Base-by-base conservation (phyloP, 2,797 vertebrate species). In the Catharus ustulatus region DNA sequence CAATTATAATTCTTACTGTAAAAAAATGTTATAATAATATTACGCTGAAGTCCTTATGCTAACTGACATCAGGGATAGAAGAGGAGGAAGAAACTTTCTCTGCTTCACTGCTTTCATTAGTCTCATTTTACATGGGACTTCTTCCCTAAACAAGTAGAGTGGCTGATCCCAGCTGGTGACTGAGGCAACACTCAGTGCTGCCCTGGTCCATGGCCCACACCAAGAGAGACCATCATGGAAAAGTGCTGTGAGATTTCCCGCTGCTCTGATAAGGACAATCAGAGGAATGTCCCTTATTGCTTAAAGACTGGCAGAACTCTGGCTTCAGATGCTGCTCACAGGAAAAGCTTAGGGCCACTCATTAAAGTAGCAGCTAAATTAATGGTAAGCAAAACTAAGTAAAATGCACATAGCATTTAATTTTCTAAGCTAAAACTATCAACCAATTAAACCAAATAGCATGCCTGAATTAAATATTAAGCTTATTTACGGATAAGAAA, bases 21-120 rank as follows among this genome's bases (percentile, higher is more conserved):
- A 98, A 97, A 97, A 97, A 98, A 97, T 97, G 95, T 97, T 97
- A 94, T 87, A 97, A 96, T 97, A 97, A 97, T 97, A 90, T 97
- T 96, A 94, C 32, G 42, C 84, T 96, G 66, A 96, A 93, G 76
- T 96, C 92, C 88, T 84, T 74, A 76, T n/a, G 54, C 92, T 97
- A 97, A 96, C 82, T 94, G 95, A 87, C 49, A 68, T n/a, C 72
- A 90, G 76, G 82, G 78, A 94, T 15, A 86, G 92, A 95, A 84
- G 30, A 95, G 52, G 66, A 96, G 81, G 64, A 90, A 84, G 48
- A 93, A 97, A 94, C 80, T 83, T 95, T 49, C 87, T 93, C 55
- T 93, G 54, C 79, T 93, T 95, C 69, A 55, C 77, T 27, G 7
- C 61, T 90, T 84, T 86, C 61, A 75, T 94, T 95, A 76, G 64